A percentile compares a stretch with the other conserved stretches of the same genome.
phyloP scores from a whole-genome alignment of 2,113 vertebrate species.

The Lophius piscatorius region DNA sequence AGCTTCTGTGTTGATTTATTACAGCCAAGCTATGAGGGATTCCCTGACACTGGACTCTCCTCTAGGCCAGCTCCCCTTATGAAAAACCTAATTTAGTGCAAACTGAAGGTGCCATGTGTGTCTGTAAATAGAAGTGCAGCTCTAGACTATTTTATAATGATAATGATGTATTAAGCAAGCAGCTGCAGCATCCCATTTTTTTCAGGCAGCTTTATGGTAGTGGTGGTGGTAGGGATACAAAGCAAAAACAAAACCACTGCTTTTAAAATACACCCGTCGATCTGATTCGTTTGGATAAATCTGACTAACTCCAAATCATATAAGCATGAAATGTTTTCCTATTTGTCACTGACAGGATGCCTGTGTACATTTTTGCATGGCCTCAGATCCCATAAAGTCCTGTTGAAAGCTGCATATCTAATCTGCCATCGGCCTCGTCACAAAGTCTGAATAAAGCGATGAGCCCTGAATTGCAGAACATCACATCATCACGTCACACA shows the following conservation, averaged over 20 bases:
- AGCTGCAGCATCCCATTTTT: constrained; percentile 26
- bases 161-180: constrained; percentile 8
- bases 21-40: constrained; percentile 63
- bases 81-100: constrained; percentile 35
- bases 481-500: constrained; percentile 63
- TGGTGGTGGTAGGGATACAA: constrained; percentile 7
- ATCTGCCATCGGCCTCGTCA: constrained; percentile 48
- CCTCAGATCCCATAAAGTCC: constrained; percentile 45
- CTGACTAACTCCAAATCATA: constrained; percentile 30
- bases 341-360: constrained; percentile 27
- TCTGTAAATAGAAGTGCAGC: constrained; percentile 25
- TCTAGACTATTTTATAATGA: constrained; percentile 31
- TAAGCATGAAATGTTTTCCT: constrained; percentile 40
- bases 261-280: constrained; percentile 16
- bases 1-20: constrained; percentile 72
- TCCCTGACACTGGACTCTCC: constrained; percentile 63
- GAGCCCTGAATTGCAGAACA: constrained; percentile 21
- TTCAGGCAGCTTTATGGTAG: background rate
- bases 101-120: constrained; percentile 9
- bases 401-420: constrained; percentile 43
- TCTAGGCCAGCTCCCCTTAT: constrained; percentile 42
- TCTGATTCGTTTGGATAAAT: constrained; percentile 50
- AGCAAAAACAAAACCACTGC: background rate
- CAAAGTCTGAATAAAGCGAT: constrained; percentile 40
- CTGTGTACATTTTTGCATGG: constrained; percentile 13